phyloP scores from a whole-genome alignment of 2,797 vertebrate genomes.

The Sphenodon punctatus region DNA sequence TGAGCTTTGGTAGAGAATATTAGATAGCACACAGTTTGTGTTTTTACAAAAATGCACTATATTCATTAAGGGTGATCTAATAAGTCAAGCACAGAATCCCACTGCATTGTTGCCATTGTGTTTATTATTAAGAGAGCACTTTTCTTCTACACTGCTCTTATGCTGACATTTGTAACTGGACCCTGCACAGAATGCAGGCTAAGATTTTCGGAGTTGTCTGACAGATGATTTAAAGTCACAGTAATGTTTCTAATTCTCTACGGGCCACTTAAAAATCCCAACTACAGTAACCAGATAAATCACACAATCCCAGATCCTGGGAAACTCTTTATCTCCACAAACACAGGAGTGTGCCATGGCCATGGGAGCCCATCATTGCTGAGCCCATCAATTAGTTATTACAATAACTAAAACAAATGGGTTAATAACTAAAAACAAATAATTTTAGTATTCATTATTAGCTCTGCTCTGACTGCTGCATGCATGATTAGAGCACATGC shows the following conservation, averaged over 20 bases:
- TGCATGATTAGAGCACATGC: too few relatives aligned
- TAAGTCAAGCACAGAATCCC: background rate
- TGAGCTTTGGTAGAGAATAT: background rate
- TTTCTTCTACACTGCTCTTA: background rate
- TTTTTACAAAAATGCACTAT: background rate
- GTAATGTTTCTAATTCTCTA: too few relatives aligned
- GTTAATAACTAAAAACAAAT: too few relatives aligned
- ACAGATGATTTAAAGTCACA: too few relatives aligned
- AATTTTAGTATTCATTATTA: too few relatives aligned
- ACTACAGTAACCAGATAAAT: accelerated
- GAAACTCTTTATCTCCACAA: accelerated
- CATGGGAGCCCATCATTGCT: too few relatives aligned
- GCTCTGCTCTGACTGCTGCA: too few relatives aligned
- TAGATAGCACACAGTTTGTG: background rate
- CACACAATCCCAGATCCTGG: background rate
- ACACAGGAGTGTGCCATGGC: too few relatives aligned
- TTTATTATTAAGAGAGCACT: background rate
- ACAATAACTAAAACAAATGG: too few relatives aligned
- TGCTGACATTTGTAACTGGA: background rate
- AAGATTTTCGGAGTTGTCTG: background rate
- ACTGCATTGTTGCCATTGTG: background rate
- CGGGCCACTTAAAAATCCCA: background rate
- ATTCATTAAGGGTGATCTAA: background rate
- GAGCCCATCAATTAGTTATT: too few relatives aligned
- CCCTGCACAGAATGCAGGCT: background rate